These are phyloP conservation scores for Ecliptopera silaceata DNA, from an alignment of 2,888 invertebrate species.

Conservation along the genomic window DNA sequence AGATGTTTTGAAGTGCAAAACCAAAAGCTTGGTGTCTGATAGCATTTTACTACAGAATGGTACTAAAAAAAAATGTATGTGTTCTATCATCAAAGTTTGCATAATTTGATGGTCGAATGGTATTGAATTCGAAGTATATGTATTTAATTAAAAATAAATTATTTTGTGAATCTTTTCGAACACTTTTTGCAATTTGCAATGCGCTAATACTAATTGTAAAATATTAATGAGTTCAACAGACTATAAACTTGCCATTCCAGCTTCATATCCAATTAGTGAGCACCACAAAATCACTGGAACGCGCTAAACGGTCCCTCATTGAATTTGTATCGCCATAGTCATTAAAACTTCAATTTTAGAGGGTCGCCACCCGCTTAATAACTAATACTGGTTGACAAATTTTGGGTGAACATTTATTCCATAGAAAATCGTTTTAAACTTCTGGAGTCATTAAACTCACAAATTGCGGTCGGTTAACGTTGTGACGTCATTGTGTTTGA, in stretches of 20 bases:
- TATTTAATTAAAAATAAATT: too few relatives aligned
- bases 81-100: too few relatives aligned
- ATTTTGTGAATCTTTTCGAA: too few relatives aligned
- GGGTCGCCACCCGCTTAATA: conserved; percentile 39
- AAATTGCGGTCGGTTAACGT: conserved; percentile 19
- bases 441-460: conserved; percentile 19
- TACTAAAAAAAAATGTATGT: too few relatives aligned
- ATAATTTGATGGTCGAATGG: too few relatives aligned
- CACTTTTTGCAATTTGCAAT: too few relatives aligned
- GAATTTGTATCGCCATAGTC: conserved; percentile 50
- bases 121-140: too few relatives aligned
- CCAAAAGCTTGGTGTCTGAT: too few relatives aligned
- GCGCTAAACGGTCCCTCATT: conserved; percentile 39
- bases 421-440: conserved; percentile 15
- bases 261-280: neutral
- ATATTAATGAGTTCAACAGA: neutral
- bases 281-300: conserved; percentile 9
- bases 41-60: too few relatives aligned
- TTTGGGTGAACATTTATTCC: conserved; percentile 16
- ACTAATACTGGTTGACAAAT: conserved; percentile 40
- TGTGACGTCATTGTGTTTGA: conserved; percentile 12
- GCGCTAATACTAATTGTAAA: too few relatives aligned
- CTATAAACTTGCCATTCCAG: neutral
- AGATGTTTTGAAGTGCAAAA: too few relatives aligned
- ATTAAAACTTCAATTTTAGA: conserved; percentile 61